Evolutionary conservation across 2,888 invertebrate species (phyloP), one percentile per base, ranked within the genome.

Genomic region (Itoplectis maculator): DNA sequence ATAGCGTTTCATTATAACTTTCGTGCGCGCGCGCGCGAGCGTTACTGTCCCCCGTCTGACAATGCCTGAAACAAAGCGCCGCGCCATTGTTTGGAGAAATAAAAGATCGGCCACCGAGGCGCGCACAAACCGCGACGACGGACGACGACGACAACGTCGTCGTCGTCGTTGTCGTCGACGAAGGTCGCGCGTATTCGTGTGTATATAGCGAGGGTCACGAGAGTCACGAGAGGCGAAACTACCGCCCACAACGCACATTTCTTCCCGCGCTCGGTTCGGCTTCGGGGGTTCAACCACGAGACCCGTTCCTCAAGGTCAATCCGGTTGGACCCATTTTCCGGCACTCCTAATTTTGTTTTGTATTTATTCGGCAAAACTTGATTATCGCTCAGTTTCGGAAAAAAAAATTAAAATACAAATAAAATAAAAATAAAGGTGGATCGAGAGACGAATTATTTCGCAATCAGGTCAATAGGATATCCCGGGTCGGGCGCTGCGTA

Each of bases 1-100:
- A 92, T 90, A 92, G 90, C 90, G 89, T 91, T 92, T 92, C 91
- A 91, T 92, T 92, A 91, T 91, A 92, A 92, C 90, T 91, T 92
- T 92, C 91, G 91, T 91, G 89, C 88, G 87, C 88, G 87, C 91
- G 88, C 91, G 91, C 90, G 89, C 88, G 87, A 88, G 87, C 91
- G 88, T 90, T 90, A 90, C 91, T 89, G 89, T 90, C 89, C 29
- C n/a, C 73, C 89, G 88, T 87, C 89, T 90, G 91, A 90, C 90
- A 90, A 90, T 92, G 90, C 90, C 90, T 90, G 90, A 90, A 92
- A 91, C 91, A 92, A 92, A 92, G 90, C 89, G 88, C 88, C 88
- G 88, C 87, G 86, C 90, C 87, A 91, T 92, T 92, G 92, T 91
- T 92, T 66, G 66, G 89, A 87, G 91, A 92, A 91, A 92, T 92